A percentile compares a stretch with the other conserved stretches of the same genome.
Conservation (phyloP, 2,888 invertebrate species). For the Lycaena phlaeas region DNA sequence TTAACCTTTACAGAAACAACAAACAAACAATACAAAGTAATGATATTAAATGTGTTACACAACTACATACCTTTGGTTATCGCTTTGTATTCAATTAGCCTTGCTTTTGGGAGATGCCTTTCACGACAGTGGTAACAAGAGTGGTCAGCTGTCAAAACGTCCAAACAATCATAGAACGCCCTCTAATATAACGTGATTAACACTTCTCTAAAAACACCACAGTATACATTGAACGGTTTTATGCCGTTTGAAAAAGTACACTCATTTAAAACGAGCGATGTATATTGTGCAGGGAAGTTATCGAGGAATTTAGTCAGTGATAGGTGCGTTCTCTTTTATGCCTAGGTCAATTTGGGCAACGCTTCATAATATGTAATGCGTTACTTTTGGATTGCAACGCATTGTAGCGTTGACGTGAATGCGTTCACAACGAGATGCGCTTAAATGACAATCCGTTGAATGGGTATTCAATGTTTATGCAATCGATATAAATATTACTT, state of each 20-base stretch:
- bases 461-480: neutral
- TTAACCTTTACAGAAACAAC: neutral
- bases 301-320: slow-evolving; percentile 16
- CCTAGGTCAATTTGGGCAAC: slow-evolving; percentile 53
- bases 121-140: slow-evolving; percentile 70
- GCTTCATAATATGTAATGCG: slow-evolving; percentile 54
- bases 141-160: slow-evolving; percentile 71
- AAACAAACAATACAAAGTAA: slow-evolving; percentile 17
- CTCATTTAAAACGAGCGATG: slow-evolving; percentile 24
- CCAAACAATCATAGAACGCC: slow-evolving; percentile 63
- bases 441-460: slow-evolving; percentile 31
- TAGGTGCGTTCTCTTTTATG: slow-evolving; percentile 58
- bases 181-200: slow-evolving; percentile 22
- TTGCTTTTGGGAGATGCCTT: slow-evolving; percentile 68
- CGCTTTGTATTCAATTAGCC: slow-evolving; percentile 72
- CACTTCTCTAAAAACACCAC: slow-evolving; percentile 10
- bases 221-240: slow-evolving; percentile 12
- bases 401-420: slow-evolving; percentile 36
- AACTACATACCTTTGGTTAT: slow-evolving; percentile 61
- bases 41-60: slow-evolving; percentile 38
- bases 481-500: too few relatives aligned
- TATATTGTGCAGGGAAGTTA: slow-evolving; percentile 12
- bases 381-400: slow-evolving; percentile 24
- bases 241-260: too few relatives aligned
- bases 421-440: slow-evolving; percentile 26